phyloP scores from a whole-genome alignment of 2,888 invertebrate species.

The Ferdinandea cuprea region DNA sequence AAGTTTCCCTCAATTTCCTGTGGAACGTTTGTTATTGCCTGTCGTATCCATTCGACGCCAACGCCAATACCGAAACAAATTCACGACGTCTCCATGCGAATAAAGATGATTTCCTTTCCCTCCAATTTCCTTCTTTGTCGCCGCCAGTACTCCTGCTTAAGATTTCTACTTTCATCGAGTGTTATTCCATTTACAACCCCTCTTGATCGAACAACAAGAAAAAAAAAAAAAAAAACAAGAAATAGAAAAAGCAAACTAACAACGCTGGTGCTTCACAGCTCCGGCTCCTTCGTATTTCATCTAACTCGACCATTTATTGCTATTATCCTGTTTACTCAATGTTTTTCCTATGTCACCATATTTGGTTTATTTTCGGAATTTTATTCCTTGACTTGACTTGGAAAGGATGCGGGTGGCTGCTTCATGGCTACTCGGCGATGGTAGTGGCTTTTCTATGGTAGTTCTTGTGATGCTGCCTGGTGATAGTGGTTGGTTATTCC shows the following conservation, averaged over 20 bases:
- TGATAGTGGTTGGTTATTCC: conserved; percentile 64
- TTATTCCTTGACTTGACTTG: conserved; percentile 59
- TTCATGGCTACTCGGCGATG: conserved; percentile 15
- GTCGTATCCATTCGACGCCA: conserved; percentile 71
- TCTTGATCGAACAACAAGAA: conserved; percentile 40
- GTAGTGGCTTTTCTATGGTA: conserved; percentile 1
- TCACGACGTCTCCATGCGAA: conserved; percentile 69
- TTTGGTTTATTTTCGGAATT: conserved; percentile 68
- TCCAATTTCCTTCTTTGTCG: background rate
- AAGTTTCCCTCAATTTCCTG: conserved; percentile 55
- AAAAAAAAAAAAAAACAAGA: conserved; percentile 15
- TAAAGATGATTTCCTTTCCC: conserved; percentile 59
- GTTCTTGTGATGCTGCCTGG: conserved; percentile 41
- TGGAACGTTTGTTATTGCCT: conserved; percentile 65
- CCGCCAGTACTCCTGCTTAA: conserved; percentile 3
- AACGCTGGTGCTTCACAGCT: conserved; percentile 1
- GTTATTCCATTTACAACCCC: conserved; percentile 64
- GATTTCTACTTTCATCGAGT: conserved; percentile 48
- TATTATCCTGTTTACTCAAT: conserved; percentile 81
- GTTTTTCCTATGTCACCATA: conserved; percentile 76
- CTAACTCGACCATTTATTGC: conserved; percentile 78
- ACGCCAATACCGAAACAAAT: conserved; percentile 59
- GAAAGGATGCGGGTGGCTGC: conserved; percentile 36
- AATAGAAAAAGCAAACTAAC: no score
- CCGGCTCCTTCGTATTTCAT: conserved; percentile 60